phyloP scores from a whole-genome alignment of 2,113 vertebrate genomes.

The Bombycilla garrulus region DNA sequence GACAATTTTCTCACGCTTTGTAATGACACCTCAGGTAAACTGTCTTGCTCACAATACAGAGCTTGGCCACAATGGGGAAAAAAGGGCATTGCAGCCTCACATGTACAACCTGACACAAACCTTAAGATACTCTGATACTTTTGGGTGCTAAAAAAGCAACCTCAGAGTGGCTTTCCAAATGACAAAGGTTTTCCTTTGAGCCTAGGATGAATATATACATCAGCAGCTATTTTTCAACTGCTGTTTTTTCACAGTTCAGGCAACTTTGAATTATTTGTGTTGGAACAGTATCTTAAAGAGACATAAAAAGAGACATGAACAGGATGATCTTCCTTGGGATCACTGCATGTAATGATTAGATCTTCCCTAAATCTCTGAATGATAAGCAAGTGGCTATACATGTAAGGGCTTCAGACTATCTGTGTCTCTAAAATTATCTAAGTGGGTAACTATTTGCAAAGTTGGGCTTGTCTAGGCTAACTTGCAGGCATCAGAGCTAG shows the following conservation, averaged over 20 bases:
- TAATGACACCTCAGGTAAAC: slow-evolving; percentile 13
- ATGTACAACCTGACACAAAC: neutral
- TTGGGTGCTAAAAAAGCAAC: neutral
- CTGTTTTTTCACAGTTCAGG: neutral
- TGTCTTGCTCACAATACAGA: neutral
- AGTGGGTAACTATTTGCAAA: neutral
- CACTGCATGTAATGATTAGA: neutral
- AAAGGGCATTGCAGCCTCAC: neutral
- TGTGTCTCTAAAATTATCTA: neutral
- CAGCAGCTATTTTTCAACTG: neutral
- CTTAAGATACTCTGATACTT: neutral
- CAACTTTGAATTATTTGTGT: neutral
- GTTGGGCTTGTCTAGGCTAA: neutral
- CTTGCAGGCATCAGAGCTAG: neutral
- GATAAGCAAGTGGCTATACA: neutral
- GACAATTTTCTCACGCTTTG: neutral
- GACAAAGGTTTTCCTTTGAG: neutral
- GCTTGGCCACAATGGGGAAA: neutral
- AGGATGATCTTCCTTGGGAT: neutral
- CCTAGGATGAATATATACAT: neutral
- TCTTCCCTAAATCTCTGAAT: neutral
- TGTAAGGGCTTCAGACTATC: neutral
- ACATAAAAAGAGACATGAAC: neutral
- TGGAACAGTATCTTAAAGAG: neutral
- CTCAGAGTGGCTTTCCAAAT: neutral